Evolutionary conservation across 92 coral and sea anemone genomes (phyloP).

Genomic region (Palythoa grandiflora): DNA sequence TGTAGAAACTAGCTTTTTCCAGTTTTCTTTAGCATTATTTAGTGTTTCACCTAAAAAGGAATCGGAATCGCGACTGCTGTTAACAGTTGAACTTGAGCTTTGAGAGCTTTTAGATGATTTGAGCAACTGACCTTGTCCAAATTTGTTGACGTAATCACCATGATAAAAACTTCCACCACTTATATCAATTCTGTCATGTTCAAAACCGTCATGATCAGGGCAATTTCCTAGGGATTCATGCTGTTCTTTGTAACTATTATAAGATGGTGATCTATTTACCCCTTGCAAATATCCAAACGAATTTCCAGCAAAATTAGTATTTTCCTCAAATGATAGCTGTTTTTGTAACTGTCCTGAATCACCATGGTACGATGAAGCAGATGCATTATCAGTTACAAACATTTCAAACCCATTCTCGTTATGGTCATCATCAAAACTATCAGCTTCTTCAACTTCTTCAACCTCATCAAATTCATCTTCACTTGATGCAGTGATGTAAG

Average conservation of each 20-base stretch:
- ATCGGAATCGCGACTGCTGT: conserved; percentile 60
- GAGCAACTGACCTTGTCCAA: conserved; percentile 6
- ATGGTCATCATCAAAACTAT: conserved; percentile 32
- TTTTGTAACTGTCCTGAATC: not conserved
- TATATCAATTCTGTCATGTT: not conserved
- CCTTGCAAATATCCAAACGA: not conserved
- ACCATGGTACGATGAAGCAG: not conserved
- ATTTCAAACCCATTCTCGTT: conserved; percentile 40
- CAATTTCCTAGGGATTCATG: not conserved
- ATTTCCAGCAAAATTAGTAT: not conserved
- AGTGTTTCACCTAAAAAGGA: conserved; percentile 74
- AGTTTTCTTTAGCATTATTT: conserved; percentile 63
- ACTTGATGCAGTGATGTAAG: conserved; percentile 76
- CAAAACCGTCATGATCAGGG: not conserved
- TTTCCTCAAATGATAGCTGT: conserved; percentile 31
- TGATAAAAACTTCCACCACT: conserved; percentile 10
- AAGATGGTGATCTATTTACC: not conserved
- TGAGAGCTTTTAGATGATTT: conserved; percentile 19
- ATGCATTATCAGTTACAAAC: conserved; percentile 28
- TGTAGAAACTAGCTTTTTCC: conserved; percentile 77
- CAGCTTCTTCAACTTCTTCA: conserved; percentile 68
- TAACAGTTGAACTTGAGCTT: conserved; percentile 21
- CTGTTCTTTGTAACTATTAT: not conserved
- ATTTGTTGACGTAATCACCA: not conserved
- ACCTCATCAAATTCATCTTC: conserved; percentile 70